phyloP scores from a whole-genome alignment of 2,113 vertebrate species.

The Phylloscopus trochilus region DNA sequence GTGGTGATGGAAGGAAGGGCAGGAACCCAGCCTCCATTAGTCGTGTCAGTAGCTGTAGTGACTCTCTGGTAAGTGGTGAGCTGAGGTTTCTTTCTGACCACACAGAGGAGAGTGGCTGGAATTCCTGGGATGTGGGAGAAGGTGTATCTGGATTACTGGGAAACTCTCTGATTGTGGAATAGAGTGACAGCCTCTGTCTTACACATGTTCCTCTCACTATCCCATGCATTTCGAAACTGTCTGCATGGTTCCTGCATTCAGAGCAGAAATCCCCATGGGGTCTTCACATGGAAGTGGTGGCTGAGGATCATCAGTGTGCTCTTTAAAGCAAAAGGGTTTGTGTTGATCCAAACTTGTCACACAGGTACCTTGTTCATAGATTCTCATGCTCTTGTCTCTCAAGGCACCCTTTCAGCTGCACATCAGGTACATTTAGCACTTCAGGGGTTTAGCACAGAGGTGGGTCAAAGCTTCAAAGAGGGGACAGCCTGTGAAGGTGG shows the following conservation, averaged over 20 bases:
- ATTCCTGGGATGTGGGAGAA: neutral
- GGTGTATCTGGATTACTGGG: neutral
- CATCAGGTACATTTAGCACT: neutral
- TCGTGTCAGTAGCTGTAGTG: neutral
- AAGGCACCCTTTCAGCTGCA: neutral
- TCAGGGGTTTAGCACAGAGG: neutral
- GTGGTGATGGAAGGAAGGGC: neutral
- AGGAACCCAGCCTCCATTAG: neutral
- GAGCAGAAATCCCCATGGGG: neutral
- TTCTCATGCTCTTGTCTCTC: neutral
- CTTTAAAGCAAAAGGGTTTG: neutral
- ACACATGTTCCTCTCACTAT: neutral
- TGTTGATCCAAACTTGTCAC: neutral
- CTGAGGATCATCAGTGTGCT: neutral
- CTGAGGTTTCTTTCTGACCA: neutral
- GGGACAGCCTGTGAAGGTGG: neutral
- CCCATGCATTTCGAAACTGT: neutral
- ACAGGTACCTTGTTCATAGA: neutral
- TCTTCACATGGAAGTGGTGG: neutral
- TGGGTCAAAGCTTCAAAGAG: neutral
- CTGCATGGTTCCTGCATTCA: neutral
- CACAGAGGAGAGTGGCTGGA: neutral
- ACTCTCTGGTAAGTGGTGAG: neutral
- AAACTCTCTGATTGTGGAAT: neutral
- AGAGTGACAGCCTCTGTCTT: neutral